Evolutionary conservation across 2,888 invertebrate species (phyloP).

Genomic region (Chaitophorus viminalis): DNA sequence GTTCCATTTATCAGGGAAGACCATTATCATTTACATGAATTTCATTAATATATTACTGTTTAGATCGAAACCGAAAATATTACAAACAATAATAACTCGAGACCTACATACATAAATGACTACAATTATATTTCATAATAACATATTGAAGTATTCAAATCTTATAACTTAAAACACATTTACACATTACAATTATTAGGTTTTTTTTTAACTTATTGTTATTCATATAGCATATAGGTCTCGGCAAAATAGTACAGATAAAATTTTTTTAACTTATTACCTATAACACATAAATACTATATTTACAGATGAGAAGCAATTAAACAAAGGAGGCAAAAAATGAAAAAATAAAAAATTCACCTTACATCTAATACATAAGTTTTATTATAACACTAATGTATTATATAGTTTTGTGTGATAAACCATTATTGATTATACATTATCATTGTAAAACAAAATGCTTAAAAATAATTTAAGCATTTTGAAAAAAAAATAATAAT

Average conservation of each 20-base stretch:
- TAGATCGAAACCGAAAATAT: not conserved
- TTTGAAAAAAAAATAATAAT: slow-evolving; percentile 19
- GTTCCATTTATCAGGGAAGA: not conserved
- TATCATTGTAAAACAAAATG: slow-evolving; percentile 36
- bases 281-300: slow-evolving; percentile 14
- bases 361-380: slow-evolving; percentile 57
- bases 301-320: slow-evolving; percentile 34
- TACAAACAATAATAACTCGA: slow-evolving; percentile 15
- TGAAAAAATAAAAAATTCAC: slow-evolving; percentile 52
- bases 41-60: not conserved
- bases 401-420: slow-evolving; percentile 26
- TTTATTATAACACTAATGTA: slow-evolving; percentile 58
- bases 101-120: slow-evolving; percentile 27
- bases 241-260: slow-evolving; percentile 33
- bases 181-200: not conserved
- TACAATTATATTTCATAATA: slow-evolving; percentile 38
- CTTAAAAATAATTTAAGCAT: slow-evolving; percentile 50
- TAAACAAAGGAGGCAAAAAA: slow-evolving; percentile 35
- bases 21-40: not conserved
- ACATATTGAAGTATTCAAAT: slow-evolving; percentile 7
- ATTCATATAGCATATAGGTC: slow-evolving; percentile 8
- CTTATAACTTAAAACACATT: not conserved
- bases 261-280: slow-evolving; percentile 16
- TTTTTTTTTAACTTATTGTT: not conserved
- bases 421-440: slow-evolving; percentile 36